These are phyloP conservation scores for Drosophila subobscura DNA, from an alignment of 1,140 invertebrate species.

Conservation along the genomic window DNA sequence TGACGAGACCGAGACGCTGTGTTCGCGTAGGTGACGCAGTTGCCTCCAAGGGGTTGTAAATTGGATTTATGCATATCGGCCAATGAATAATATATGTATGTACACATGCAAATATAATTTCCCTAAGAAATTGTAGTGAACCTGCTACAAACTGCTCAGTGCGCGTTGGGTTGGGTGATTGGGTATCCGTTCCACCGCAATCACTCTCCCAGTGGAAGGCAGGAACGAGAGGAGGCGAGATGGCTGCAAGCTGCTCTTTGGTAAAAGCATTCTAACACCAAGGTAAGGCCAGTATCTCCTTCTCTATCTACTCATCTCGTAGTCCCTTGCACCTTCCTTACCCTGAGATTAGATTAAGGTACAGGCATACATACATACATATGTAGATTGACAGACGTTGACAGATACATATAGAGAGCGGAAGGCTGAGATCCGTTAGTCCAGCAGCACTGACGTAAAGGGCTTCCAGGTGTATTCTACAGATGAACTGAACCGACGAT, in stretches of 20 bases:
- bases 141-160: constrained; percentile 23
- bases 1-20: not conserved
- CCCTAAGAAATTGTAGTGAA: constrained; percentile 16
- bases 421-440: constrained; percentile 3
- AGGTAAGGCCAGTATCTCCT: no score
- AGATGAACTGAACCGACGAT: constrained; percentile 1
- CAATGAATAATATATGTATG: constrained; percentile 38
- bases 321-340: no score
- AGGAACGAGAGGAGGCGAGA: not conserved
- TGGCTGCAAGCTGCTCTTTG: constrained; percentile 10
- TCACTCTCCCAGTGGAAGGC: not conserved
- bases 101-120: constrained; percentile 19
- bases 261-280: no score
- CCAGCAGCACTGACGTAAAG: constrained; percentile 21
- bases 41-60: constrained; percentile 45
- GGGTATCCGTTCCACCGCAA: not conserved
- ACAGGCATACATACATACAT: no score
- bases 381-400: not conserved
- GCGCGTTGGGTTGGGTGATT: constrained; percentile 34
- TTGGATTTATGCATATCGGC: constrained; percentile 57
- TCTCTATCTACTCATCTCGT: no score
- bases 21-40: constrained; percentile 24
- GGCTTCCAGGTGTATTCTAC: constrained; percentile 3
- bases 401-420: not conserved
- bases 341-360: no score